phyloP scores from a whole-genome alignment of 1,140 invertebrate species.

The Sminthurinus signatus region DNA sequence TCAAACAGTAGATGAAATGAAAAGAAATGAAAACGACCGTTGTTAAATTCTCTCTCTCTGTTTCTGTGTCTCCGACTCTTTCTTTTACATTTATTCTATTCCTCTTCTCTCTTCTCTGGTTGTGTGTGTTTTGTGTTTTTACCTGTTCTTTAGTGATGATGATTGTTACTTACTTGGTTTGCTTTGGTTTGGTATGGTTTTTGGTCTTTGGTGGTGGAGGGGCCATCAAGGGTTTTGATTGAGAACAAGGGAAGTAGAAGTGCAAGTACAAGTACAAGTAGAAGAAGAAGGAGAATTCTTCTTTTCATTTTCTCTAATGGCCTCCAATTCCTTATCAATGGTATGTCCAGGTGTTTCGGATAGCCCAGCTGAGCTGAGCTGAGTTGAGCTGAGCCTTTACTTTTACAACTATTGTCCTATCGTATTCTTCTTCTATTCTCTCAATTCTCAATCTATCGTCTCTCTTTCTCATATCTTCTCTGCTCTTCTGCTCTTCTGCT shows the following conservation, averaged over 20 bases:
- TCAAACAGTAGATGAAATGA: too few relatives aligned
- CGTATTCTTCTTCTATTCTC: too few relatives aligned
- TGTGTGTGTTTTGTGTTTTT: background rate
- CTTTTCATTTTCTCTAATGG: constrained; percentile 31
- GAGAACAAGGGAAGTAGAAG: too few relatives aligned
- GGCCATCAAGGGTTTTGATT: constrained; percentile 11
- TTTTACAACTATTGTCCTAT: constrained; percentile 14
- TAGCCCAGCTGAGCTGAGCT: constrained; percentile 22
- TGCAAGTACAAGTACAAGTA: constrained; percentile 2
- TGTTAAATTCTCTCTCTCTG: too few relatives aligned
- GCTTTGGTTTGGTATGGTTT: background rate
- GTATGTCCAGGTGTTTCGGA: constrained; percentile 31
- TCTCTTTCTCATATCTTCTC: background rate
- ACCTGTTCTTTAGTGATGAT: constrained; percentile 1
- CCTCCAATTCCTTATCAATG: constrained; percentile 33
- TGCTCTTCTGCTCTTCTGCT: background rate
- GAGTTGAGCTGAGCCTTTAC: too few relatives aligned
- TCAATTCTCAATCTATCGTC: too few relatives aligned
- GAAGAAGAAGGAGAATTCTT: constrained; percentile 15
- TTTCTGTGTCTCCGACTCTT: too few relatives aligned
- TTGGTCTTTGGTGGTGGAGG: background rate
- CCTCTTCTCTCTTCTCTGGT: too few relatives aligned
- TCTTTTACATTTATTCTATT: constrained; percentile 3
- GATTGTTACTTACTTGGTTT: constrained; percentile 9
- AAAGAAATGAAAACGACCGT: too few relatives aligned